Evolutionary conservation across 2,113 vertebrate species (phyloP).

Genomic region (Plecturocebus donacophilus): DNA sequence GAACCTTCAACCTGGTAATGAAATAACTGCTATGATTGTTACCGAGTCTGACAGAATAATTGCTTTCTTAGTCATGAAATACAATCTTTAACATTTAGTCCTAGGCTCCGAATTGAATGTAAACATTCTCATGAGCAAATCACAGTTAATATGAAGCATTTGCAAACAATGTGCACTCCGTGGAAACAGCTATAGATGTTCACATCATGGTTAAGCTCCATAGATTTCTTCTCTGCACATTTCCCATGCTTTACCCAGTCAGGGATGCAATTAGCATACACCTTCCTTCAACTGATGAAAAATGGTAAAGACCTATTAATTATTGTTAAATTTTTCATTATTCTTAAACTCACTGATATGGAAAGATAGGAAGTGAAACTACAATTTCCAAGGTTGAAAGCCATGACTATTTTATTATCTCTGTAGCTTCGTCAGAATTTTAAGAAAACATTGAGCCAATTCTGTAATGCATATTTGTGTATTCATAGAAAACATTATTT

Average conservation of each 20-base stretch:
- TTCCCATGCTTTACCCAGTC: background rate
- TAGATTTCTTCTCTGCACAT: background rate
- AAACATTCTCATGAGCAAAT: conserved; percentile 12
- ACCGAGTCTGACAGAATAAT: conserved; percentile 33
- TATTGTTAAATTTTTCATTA: conserved; percentile 50
- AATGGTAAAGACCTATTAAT: conserved; percentile 34
- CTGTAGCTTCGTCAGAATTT: background rate
- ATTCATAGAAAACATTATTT: background rate
- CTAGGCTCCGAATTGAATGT: background rate
- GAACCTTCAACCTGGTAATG: conserved; percentile 19
- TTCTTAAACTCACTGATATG: background rate
- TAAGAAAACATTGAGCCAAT: background rate
- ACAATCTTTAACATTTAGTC: background rate
- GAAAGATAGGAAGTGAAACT: background rate
- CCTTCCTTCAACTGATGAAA: conserved; percentile 43
- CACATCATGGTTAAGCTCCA: background rate
- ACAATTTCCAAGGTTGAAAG: background rate
- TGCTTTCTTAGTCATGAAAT: conserved; percentile 22
- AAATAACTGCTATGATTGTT: conserved; percentile 26
- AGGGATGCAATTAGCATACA: background rate
- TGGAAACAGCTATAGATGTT: background rate
- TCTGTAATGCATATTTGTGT: background rate
- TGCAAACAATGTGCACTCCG: background rate
- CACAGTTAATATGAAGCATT: background rate
- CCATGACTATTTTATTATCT: background rate